Evolutionary conservation across 2,888 invertebrate species (phyloP), one percentile per base, ranked within the genome.

Genomic region (Spodoptera littoralis): DNA sequence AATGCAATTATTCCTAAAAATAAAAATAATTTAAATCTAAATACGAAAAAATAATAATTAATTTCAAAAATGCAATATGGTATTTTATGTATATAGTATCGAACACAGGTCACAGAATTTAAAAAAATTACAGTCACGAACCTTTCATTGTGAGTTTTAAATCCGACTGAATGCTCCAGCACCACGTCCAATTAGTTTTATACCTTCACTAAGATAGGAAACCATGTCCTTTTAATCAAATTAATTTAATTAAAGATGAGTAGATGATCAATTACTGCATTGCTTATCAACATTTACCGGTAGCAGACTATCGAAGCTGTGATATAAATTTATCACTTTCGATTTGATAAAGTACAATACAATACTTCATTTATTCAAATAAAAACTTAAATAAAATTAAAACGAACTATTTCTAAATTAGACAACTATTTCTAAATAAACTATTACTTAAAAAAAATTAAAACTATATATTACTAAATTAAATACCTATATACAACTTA

Each of bases 1-100:
- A 84, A 58, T 54, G 83, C 76, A 55, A 72, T 51, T 42, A 82
- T 59, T 70, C 84, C 88, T 88, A 79, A 52, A 81, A 83, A 59
- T 30, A 55, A 41, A 61, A 41, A 61, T 6, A 8, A 47, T 11
- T 56, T 30, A 52, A 51, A 36, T 36, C 36, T 36, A 36, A 36
- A 36, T 8, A 36, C 1, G 6, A 36, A 6, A 36, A 1, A 36
- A 36, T 36, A 8, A 27, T 27, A 27, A 27, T 27, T 0, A 4
- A 27, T 27, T 27, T 27, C 5, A 27, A 27, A 27, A 27, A 27
- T 27, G 3, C 27, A 27, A 27, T 27, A 27, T 27, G 5, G 0
- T 27, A 4, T 2, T 27, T 27, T 27, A 4, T 27, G 3, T 2
- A 0, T 27, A 4, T 4, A 27, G 27, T 27, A 4, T 27, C 2